A percentile compares a stretch with the other conserved stretches of the same genome.
phyloP scores from a whole-genome alignment of 2,888 invertebrate genomes.

The Acrobasis suavella region DNA sequence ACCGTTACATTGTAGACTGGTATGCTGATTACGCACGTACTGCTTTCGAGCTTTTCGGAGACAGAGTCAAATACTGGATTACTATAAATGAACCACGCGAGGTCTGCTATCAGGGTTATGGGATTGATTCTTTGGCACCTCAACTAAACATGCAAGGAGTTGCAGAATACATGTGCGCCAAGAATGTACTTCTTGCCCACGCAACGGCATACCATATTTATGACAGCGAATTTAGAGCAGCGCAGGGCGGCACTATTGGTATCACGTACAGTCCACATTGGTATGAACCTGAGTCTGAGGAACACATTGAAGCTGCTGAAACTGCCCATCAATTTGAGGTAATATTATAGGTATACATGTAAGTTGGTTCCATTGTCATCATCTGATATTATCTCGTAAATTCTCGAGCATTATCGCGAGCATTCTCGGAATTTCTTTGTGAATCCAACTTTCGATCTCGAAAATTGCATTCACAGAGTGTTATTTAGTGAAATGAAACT shows the following conservation, averaged over 20 bases:
- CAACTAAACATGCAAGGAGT: constrained; percentile 42
- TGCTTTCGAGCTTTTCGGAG: constrained; percentile 53
- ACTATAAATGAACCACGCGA: constrained; percentile 72
- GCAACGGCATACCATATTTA: constrained; percentile 39
- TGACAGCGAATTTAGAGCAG: constrained; percentile 34
- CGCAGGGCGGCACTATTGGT: constrained; percentile 32
- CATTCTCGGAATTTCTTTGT: no score
- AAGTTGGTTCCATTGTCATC: no score
- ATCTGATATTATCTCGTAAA: no score
- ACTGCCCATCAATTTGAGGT: constrained; percentile 68
- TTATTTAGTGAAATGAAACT: no score
- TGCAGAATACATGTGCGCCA: constrained; percentile 65
- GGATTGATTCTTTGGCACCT: not conserved
- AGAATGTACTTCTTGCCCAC: constrained; percentile 39
- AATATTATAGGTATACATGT: not conserved
- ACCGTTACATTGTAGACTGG: constrained; percentile 50
- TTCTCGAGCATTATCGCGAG: no score
- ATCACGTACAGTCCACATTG: constrained; percentile 24
- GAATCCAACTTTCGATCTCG: no score
- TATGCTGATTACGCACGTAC: constrained; percentile 56
- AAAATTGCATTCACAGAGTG: no score
- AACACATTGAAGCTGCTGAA: constrained; percentile 75
- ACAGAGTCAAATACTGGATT: constrained; percentile 62
- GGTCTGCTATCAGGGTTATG: constrained; percentile 44
- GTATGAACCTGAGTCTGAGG: constrained; percentile 35